Conservation (phyloP, 2,113 vertebrate genomes). For the Agelaius tricolor region DNA sequence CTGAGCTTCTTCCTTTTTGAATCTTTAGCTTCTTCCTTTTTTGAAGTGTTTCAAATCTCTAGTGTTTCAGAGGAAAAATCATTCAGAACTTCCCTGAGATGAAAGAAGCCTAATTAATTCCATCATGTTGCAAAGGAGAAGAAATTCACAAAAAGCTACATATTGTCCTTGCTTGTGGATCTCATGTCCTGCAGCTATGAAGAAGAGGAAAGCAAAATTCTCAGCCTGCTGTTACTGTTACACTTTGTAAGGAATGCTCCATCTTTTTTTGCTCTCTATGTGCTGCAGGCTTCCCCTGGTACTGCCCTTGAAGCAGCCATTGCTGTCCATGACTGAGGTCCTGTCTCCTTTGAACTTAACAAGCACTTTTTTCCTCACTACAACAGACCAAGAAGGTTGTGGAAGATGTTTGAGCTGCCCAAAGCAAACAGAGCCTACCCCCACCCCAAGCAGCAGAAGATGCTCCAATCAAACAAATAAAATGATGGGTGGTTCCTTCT, state of each 20-base stretch:
- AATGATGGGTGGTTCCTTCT: background rate
- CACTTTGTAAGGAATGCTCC: background rate
- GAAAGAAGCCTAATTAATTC: background rate
- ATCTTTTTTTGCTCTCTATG: background rate
- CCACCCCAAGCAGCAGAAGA: background rate
- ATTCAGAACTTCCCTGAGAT: background rate
- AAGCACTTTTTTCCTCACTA: background rate
- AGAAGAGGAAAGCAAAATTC: background rate
- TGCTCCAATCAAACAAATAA: background rate
- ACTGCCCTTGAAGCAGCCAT: background rate
- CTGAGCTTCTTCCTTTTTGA: background rate
- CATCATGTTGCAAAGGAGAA: background rate
- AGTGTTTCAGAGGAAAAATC: background rate
- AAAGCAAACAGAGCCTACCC: background rate
- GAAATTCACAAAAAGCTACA: background rate
- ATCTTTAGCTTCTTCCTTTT: background rate
- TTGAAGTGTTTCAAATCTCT: background rate
- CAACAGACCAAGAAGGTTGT: background rate
- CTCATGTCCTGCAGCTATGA: background rate
- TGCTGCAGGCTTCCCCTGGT: background rate
- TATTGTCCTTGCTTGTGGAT: background rate
- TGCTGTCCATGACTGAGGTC: background rate
- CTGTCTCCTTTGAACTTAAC: background rate
- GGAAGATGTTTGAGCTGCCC: background rate
- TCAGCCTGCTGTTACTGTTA: background rate